A percentile compares a stretch with the other conserved stretches of the same genome.
Evolutionary conservation across 1,140 invertebrate species (phyloP).

Genomic region (Leptestheria dahalacensis): DNA sequence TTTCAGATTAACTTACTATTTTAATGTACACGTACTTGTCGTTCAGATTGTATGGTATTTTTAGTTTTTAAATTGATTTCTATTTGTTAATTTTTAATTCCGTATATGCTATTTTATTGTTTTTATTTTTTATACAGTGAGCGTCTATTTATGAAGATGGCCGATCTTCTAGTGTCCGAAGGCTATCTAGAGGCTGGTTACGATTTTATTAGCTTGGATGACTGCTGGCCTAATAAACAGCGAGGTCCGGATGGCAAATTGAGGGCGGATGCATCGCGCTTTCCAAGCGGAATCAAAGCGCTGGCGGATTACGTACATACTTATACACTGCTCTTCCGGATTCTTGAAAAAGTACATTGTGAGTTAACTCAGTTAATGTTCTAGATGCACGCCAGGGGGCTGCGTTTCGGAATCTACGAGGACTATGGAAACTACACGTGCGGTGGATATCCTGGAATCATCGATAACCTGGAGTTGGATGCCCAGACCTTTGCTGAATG

Average conservation of each 20-base stretch:
- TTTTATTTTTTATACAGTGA: slow-evolving; percentile 50
- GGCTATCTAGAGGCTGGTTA: slow-evolving; percentile 81
- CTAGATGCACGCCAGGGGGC: slow-evolving; percentile 77
- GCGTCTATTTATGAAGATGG: slow-evolving; percentile 76
- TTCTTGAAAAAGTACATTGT: too few species aligned
- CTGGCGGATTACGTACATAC: slow-evolving; percentile 76
- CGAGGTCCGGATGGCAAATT: slow-evolving; percentile 56
- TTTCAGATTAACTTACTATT: too few species aligned
- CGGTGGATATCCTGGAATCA: slow-evolving; percentile 75
- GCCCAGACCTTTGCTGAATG: slow-evolving; percentile 87
- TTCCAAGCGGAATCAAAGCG: slow-evolving; percentile 81
- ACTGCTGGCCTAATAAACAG: slow-evolving; percentile 82
- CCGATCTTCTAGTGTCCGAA: slow-evolving; percentile 71
- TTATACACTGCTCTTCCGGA: neutral
- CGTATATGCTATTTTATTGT: too few species aligned
- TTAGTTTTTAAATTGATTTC: neutral
- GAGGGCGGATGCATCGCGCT: slow-evolving; percentile 69
- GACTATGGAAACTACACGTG: slow-evolving; percentile 93
- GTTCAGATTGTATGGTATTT: too few species aligned
- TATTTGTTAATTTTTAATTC: too few species aligned
- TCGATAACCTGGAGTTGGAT: slow-evolving; percentile 69
- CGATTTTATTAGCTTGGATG: slow-evolving; percentile 86
- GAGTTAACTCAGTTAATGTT: too few species aligned
- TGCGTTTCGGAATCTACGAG: slow-evolving; percentile 95
- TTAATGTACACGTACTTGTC: too few species aligned